These are phyloP conservation scores for Eilema sororculum DNA, from an alignment of 2,888 invertebrate genomes.

Conservation along the genomic window DNA sequence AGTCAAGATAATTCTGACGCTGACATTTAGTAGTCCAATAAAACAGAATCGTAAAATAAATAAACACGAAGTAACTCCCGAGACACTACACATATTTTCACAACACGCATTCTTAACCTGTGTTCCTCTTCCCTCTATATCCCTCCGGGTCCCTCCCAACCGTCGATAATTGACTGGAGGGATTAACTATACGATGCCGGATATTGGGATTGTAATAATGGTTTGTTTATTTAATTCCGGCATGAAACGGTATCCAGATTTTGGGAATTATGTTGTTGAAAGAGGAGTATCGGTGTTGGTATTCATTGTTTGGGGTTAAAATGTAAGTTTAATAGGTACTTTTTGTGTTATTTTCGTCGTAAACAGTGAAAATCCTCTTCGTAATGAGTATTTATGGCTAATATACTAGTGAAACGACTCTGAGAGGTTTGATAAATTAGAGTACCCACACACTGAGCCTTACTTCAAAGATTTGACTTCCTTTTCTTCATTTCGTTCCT, in stretches of 20 bases:
- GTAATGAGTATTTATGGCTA: too few relatives aligned
- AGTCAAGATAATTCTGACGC: too few relatives aligned
- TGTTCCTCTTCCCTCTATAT: neutral
- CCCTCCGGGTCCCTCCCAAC: conserved; percentile 14
- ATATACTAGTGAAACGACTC: too few relatives aligned
- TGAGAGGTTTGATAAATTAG: too few relatives aligned
- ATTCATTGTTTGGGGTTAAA: neutral
- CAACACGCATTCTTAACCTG: conserved; percentile 3
- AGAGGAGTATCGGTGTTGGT: neutral
- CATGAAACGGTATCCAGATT: conserved; percentile 23
- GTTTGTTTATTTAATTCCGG: conserved; percentile 46
- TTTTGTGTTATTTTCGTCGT: neutral
- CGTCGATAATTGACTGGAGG: conserved; percentile 58
- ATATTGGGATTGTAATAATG: conserved; percentile 45
- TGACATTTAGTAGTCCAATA: neutral
- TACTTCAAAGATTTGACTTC: too few relatives aligned
- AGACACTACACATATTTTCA: conserved; percentile 7
- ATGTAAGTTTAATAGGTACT: neutral
- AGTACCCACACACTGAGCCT: too few relatives aligned
- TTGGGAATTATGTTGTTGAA: conserved; percentile 23
- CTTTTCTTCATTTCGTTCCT: too few relatives aligned
- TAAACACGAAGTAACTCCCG: conserved; percentile 13
- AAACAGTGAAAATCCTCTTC: too few relatives aligned
- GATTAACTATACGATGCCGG: conserved; percentile 51
- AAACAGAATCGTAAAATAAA: neutral